A percentile compares a stretch with the other conserved stretches of the same genome.
Conservation (phyloP, 2,888 invertebrate genomes). For the Stenotaenia linearis region DNA sequence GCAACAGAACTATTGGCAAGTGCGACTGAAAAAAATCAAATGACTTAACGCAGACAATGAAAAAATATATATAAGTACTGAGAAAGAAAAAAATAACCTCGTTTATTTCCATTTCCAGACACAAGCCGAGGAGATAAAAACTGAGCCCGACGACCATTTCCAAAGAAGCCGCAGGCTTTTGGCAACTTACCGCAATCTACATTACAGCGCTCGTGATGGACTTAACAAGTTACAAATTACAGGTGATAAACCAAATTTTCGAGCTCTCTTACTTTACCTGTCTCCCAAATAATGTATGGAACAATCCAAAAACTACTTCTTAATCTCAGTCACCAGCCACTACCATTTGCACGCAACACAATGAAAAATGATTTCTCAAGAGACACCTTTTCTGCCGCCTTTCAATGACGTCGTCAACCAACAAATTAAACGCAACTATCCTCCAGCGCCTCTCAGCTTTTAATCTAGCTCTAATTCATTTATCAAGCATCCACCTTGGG, state of each 20-base stretch:
- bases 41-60: neutral
- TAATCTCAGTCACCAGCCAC: conserved; percentile 6
- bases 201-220: neutral
- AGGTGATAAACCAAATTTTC: neutral
- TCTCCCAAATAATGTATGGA: neutral
- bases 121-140: neutral
- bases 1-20: neutral
- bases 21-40: neutral
- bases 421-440: conserved; percentile 24
- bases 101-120: neutral
- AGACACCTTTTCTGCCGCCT: conserved; percentile 8
- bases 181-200: neutral
- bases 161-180: neutral
- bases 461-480: conserved; percentile 14
- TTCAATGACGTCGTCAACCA: conserved; percentile 20
- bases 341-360: conserved; percentile 14
- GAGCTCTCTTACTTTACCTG: neutral
- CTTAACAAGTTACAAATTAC: conserved; percentile 6
- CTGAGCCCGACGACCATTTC: neutral
- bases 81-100: neutral
- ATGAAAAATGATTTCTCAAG: conserved; percentile 26
- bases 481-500: neutral
- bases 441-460: conserved; percentile 5
- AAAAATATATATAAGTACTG: too few relatives aligned
- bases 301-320: neutral